These are phyloP conservation scores for Teleogryllus oceanicus DNA, from an alignment of 2,888 invertebrate species.

Conservation along the genomic window DNA sequence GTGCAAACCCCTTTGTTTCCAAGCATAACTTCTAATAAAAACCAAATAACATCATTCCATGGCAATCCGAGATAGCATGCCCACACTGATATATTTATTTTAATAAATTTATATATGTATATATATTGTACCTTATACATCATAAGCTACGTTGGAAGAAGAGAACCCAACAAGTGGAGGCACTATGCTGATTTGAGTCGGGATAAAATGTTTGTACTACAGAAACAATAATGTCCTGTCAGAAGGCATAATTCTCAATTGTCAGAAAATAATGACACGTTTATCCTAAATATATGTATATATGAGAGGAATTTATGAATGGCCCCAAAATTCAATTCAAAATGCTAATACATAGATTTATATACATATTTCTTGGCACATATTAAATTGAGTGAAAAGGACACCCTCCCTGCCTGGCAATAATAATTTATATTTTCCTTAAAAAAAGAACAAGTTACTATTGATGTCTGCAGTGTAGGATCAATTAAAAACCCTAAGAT, in stretches of 20 bases:
- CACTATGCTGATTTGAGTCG: slow-evolving; percentile 1
- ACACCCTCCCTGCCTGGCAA: slow-evolving; percentile 18
- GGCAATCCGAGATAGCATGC: neutral
- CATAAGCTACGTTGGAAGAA: slow-evolving; percentile 1
- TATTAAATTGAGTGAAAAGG: slow-evolving; percentile 23
- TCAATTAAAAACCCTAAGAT: slow-evolving; percentile 28
- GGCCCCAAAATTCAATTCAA: slow-evolving; percentile 26
- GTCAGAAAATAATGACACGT: slow-evolving; percentile 4
- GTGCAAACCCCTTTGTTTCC: neutral
- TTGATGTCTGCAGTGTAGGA: slow-evolving; percentile 19
- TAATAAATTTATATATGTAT: neutral
- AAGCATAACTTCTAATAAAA: neutral
- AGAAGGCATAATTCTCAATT: slow-evolving; percentile 9
- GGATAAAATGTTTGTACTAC: slow-evolving; percentile 8
- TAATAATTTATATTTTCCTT: neutral
- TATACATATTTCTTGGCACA: slow-evolving; percentile 30
- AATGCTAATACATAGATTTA: slow-evolving; percentile 28
- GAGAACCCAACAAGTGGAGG: slow-evolving; percentile 1
- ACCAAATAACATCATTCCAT: slow-evolving; percentile 10
- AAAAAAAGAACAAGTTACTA: slow-evolving; percentile 1
- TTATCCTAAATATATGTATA: neutral
- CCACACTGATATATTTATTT: neutral
- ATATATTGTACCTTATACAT: neutral
- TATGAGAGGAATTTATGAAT: slow-evolving; percentile 23
- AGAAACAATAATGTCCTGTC: slow-evolving; percentile 4